These are phyloP conservation scores for Uloborus diversus DNA, from an alignment of 1,140 invertebrate genomes.

Conservation along the genomic window DNA sequence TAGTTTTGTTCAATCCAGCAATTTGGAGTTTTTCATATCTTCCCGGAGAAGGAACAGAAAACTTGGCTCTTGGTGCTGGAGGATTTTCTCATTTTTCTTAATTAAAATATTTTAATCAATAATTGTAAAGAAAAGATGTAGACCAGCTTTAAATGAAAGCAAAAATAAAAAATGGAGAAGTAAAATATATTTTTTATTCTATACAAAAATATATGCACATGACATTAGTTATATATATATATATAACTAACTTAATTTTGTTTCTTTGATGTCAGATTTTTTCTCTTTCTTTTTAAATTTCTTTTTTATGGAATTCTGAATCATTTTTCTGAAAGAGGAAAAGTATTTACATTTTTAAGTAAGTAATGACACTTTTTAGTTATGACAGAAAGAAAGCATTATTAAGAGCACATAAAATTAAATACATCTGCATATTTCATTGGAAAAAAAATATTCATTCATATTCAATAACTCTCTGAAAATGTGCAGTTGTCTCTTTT, in stretches of 20 bases:
- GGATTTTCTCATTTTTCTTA: slow-evolving; percentile 69
- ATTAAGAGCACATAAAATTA: no score
- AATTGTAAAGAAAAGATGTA: neutral
- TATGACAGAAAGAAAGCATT: no score
- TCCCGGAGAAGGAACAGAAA: slow-evolving; percentile 74
- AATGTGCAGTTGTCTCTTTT: no score
- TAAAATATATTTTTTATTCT: neutral
- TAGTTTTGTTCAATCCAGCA: slow-evolving; percentile 76
- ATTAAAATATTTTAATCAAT: neutral
- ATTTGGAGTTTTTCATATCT: slow-evolving; percentile 82
- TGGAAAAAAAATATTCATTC: no score
- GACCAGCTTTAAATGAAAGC: neutral
- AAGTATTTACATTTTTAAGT: no score
- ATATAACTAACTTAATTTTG: neutral
- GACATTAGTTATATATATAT: slow-evolving; percentile 1
- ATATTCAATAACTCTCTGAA: no score
- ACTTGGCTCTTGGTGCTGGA: slow-evolving; percentile 79
- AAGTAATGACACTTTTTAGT: no score
- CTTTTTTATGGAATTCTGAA: slow-evolving; percentile 17
- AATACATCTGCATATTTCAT: no score
- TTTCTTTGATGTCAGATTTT: neutral
- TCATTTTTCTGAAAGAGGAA: slow-evolving; percentile 2
- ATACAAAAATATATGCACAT: slow-evolving; percentile 14
- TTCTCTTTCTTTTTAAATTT: neutral
- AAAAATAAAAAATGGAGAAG: neutral